A percentile compares a stretch with the other conserved stretches of the same genome.
phyloP scores from a whole-genome alignment of 2,797 vertebrate genomes.

The Molothrus aeneus region DNA sequence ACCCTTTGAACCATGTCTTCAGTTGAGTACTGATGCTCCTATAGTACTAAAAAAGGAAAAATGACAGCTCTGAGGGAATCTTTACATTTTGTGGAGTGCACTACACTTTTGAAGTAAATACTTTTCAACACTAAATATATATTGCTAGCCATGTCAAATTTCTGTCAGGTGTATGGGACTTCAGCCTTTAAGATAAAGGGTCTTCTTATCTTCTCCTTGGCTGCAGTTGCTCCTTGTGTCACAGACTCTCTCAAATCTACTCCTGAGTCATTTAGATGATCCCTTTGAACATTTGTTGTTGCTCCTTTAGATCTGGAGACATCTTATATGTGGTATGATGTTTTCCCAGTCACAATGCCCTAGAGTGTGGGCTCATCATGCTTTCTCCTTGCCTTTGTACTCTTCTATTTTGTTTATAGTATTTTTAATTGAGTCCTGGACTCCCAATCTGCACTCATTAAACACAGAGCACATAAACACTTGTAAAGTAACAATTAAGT shows the following conservation, averaged over 20 bases:
- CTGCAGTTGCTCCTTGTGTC: neutral
- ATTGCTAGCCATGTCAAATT: neutral
- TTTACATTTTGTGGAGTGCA: neutral
- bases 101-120: neutral
- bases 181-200: neutral
- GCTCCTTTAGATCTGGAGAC: neutral
- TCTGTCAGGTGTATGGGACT: neutral
- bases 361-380: neutral
- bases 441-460: conserved; percentile 55
- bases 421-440: conserved; percentile 64
- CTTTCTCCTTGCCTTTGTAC: neutral
- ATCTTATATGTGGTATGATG: neutral
- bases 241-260: neutral
- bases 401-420: conserved; percentile 33
- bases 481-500: conserved; percentile 61
- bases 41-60: neutral
- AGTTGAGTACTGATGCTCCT: neutral
- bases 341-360: neutral
- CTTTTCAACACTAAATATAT: neutral
- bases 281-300: neutral
- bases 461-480: conserved; percentile 39
- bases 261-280: neutral
- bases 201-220: neutral
- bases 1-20: neutral
- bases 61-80: neutral